Conservation (phyloP, 2,888 invertebrate genomes). For the Tachina lurida region DNA sequence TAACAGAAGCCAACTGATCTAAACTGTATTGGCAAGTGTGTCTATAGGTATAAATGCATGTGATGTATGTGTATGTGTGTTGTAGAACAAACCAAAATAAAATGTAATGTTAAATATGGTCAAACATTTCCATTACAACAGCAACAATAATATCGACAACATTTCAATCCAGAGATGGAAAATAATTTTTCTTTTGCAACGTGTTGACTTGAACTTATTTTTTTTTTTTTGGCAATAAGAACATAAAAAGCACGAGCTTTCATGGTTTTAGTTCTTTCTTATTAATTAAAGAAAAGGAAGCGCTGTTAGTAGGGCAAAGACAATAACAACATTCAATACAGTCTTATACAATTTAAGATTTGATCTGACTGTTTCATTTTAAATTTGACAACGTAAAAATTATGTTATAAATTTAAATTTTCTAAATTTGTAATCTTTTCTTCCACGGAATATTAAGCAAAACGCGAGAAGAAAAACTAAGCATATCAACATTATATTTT, state of each 20-base stretch:
- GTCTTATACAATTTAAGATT: no score
- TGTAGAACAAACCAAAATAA: slow-evolving; percentile 19
- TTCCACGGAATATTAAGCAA: no score
- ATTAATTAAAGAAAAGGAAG: no score
- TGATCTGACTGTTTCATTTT: no score
- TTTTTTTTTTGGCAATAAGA: background rate
- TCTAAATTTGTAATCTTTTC: no score
- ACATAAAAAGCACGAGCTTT: background rate
- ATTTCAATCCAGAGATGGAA: background rate
- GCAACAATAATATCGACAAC: slow-evolving; percentile 3
- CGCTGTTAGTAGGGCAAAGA: no score
- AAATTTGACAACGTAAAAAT: no score
- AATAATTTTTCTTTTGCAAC: background rate
- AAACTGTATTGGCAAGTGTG: slow-evolving; percentile 47
- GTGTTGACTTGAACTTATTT: background rate
- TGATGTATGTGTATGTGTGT: background rate
- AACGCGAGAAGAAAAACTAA: no score
- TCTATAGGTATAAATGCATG: background rate
- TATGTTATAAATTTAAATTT: no score
- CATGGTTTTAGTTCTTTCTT: no score
- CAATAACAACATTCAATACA: no score
- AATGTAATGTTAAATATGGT: slow-evolving; percentile 35
- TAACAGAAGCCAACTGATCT: slow-evolving; percentile 32
- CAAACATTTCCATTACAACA: slow-evolving; percentile 4
- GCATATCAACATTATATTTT: no score